phyloP scores from a whole-genome alignment of 2,888 invertebrate species.

The Hanleya hanleyi region DNA sequence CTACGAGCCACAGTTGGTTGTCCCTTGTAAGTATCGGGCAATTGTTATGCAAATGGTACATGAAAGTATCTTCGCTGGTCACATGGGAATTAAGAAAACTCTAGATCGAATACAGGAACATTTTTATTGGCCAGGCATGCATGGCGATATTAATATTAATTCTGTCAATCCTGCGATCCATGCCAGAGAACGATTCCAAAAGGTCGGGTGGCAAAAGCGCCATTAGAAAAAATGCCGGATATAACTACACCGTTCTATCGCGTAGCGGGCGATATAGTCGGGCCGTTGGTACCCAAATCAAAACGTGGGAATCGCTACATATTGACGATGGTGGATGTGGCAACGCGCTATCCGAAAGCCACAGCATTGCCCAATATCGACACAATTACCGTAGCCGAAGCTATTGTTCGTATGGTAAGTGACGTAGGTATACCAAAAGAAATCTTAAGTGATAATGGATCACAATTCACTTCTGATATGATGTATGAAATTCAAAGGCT shows the following conservation, averaged over 20 bases:
- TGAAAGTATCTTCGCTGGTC: conserved; percentile 32
- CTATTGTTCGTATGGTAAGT: conserved; percentile 29
- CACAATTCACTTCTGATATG: conserved; percentile 39
- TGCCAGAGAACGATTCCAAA: conserved; percentile 35
- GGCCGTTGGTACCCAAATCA: conserved; percentile 37
- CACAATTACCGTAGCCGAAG: conserved; percentile 39
- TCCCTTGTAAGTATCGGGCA: conserved; percentile 14
- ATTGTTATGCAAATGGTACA: conserved; percentile 28
- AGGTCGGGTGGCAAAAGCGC: conserved; percentile 30
- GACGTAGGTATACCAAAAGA: conserved; percentile 36
- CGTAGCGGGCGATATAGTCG: conserved; percentile 42
- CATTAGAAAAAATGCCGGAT: conserved; percentile 28
- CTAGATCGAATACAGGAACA: conserved; percentile 2
- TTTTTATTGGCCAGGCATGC: conserved; percentile 41
- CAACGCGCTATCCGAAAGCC: conserved; percentile 38
- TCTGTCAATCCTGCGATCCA: conserved; percentile 39
- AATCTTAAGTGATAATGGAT: conserved; percentile 39
- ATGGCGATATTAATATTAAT: conserved; percentile 24
- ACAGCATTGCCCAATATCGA: conserved; percentile 26
- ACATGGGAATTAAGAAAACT: conserved; percentile 24
- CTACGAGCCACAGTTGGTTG: conserved; percentile 32
- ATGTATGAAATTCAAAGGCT: conserved; percentile 33
- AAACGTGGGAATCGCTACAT: conserved; percentile 37
- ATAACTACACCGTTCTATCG: conserved; percentile 38
- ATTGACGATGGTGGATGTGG: conserved; percentile 33